These are phyloP conservation scores for Achroia grisella DNA, from an alignment of 1,140 invertebrate genomes.

Conservation along the genomic window DNA sequence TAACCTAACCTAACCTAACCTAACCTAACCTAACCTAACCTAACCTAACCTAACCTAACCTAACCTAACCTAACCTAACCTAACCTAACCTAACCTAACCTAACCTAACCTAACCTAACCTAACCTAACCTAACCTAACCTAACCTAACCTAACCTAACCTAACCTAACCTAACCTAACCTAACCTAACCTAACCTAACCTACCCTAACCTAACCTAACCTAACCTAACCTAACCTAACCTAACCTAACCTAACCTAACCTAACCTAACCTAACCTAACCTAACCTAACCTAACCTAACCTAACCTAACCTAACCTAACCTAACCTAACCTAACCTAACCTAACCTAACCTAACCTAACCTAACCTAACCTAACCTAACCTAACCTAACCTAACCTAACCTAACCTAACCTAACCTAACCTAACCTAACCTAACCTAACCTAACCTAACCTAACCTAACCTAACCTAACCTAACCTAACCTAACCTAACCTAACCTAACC, in stretches of 20 bases:
- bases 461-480: neutral
- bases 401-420: constrained; percentile 9
- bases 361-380: constrained; percentile 3
- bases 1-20: constrained; percentile 21
- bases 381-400: constrained; percentile 6
- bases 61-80: constrained; percentile 19
- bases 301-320: constrained; percentile 18
- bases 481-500: neutral
- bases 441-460: neutral
- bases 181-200: no score
- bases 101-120: constrained; percentile 14
- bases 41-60: constrained; percentile 20
- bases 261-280: constrained; percentile 5
- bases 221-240: constrained; percentile 13
- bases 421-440: constrained; percentile 1
- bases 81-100: constrained; percentile 4
- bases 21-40: constrained; percentile 19
- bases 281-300: constrained; percentile 15
- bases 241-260: constrained; percentile 25
- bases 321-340: constrained; percentile 11
- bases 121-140: constrained; percentile 1
- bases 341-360: constrained; percentile 1
- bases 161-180: constrained; percentile 7
- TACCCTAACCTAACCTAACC: no score
- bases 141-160: constrained; percentile 7